These are phyloP conservation scores for Leptodactylus fuscus DNA, from an alignment of 2,113 vertebrate genomes.

Conservation along the genomic window DNA sequence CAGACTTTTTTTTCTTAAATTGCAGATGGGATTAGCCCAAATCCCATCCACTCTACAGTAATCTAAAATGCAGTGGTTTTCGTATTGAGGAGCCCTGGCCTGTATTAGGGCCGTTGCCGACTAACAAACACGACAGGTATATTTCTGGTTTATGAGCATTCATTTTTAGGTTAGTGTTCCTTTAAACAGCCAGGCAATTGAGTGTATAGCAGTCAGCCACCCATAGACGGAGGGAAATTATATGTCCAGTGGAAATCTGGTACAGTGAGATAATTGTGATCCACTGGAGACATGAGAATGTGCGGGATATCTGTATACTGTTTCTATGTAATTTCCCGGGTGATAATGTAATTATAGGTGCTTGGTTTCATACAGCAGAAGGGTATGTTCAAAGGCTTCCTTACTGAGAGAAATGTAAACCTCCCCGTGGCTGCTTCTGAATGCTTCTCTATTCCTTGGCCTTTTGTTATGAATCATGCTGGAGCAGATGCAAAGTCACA, in stretches of 20 bases:
- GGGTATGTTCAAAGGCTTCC: background rate
- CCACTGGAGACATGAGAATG: background rate
- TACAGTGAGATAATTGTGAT: background rate
- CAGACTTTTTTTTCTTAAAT: too few relatives aligned
- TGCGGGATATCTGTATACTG: background rate
- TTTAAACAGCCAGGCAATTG: background rate
- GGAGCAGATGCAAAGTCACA: conserved; percentile 38
- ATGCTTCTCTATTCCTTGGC: conserved; percentile 30
- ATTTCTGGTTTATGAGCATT: too few relatives aligned
- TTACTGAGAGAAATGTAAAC: conserved; percentile 6
- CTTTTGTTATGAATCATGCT: conserved; percentile 57
- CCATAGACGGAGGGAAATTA: background rate
- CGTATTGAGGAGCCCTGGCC: too few relatives aligned
- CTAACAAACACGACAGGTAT: too few relatives aligned
- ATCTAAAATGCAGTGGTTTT: too few relatives aligned
- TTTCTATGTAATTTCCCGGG: background rate
- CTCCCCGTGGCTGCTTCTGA: background rate
- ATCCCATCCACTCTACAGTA: too few relatives aligned
- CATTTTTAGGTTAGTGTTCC: too few relatives aligned
- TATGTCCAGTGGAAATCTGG: background rate
- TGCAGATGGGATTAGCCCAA: too few relatives aligned
- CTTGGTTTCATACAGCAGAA: background rate
- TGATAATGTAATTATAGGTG: conserved; percentile 1
- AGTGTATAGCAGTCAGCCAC: background rate
- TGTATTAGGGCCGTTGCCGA: too few relatives aligned